Conservation (phyloP, 2,888 invertebrate species). For the Pseudanteris insignis region DNA sequence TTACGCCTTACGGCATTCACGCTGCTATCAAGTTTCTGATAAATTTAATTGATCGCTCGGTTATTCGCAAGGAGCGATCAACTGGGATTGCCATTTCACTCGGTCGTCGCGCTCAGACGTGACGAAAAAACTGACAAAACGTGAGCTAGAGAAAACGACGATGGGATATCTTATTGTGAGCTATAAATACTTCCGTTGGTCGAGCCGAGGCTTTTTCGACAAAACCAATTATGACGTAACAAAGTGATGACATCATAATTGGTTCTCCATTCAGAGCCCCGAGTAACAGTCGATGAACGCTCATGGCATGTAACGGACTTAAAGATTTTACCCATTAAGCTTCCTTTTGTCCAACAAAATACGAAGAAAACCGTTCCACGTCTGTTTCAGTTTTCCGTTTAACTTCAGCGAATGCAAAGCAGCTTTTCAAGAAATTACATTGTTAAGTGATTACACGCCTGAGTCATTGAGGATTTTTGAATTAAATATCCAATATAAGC, state of each 20-base stretch:
- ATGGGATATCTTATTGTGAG: conserved; percentile 16
- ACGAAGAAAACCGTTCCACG: conserved; percentile 37
- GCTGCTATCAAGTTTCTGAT: conserved; percentile 16
- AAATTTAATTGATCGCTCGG: conserved; percentile 30
- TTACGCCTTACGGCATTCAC: conserved; percentile 23
- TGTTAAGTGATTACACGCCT: too few species aligned
- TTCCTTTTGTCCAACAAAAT: conserved; percentile 36
- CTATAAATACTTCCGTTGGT: conserved; percentile 31
- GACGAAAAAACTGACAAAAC: conserved; percentile 23
- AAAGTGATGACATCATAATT: conserved; percentile 44
- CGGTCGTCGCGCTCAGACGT: conserved; percentile 11
- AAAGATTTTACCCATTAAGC: conserved; percentile 42
- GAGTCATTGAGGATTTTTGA: too few species aligned
- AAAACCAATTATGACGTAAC: conserved; percentile 40
- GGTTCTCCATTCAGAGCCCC: conserved; percentile 43
- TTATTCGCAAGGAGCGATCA: conserved; percentile 17
- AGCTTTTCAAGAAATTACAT: too few species aligned
- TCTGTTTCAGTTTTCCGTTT: too few species aligned
- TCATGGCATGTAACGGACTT: conserved; percentile 36
- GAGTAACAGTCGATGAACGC: conserved; percentile 39
- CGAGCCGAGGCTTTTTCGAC: conserved; percentile 25
- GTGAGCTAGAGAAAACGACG: not conserved
- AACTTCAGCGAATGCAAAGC: conserved; percentile 13
- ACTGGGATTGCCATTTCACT: not conserved
- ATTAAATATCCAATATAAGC: too few species aligned